Evolutionary conservation across 2,888 invertebrate species (phyloP), one percentile per base, ranked within the genome.

Genomic region (Volucella zonaria): DNA sequence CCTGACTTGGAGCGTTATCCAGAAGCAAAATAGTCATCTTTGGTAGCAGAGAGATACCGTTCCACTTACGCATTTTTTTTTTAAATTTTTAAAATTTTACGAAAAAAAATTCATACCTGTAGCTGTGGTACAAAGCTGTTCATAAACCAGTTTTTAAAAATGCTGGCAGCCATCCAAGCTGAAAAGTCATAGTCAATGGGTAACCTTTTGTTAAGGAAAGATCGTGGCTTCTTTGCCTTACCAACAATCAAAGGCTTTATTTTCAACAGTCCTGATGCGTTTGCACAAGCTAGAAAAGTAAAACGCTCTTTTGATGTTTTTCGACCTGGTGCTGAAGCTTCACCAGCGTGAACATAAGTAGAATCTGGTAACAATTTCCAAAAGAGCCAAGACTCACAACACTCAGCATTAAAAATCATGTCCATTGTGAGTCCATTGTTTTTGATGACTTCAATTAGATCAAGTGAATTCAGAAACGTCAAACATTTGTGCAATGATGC

Each of bases 151-250:
- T 45, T 45, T 45, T 45, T n/a, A 12, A 45, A 45, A 45, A 45
- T 45, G 12, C n/a, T 12, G 10, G 45, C 54, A 51, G 15, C 12
- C 54, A 54, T 54, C 54, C 49, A 51, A 15, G 49, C 49, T 51
- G 49, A 54, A 54, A 54, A 54, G 54, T 31, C 54, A 23, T 54
- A 54, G 49, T 15, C 49, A 51, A 51, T 1, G 49, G 49, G 9
- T 15, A 8, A 18, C 49, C 15, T 51, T 51, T 51, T 51, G 12
- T 51, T 15, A 18, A 51, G 49, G 49, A 49, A 49, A 15, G 49
- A 15, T 49, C 49, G 49, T 49, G 49, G 49, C 49, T 49, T 15
- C 49, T 49, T 49, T 49, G 49, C 49, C 49, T 49, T 49, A 15
- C 49, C 49, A 15, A 49, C 15, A 49, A 49, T 3, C 49, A 51